Evolutionary conservation across 2,113 vertebrate species (phyloP).

Genomic region (Hoplias malabaricus): DNA sequence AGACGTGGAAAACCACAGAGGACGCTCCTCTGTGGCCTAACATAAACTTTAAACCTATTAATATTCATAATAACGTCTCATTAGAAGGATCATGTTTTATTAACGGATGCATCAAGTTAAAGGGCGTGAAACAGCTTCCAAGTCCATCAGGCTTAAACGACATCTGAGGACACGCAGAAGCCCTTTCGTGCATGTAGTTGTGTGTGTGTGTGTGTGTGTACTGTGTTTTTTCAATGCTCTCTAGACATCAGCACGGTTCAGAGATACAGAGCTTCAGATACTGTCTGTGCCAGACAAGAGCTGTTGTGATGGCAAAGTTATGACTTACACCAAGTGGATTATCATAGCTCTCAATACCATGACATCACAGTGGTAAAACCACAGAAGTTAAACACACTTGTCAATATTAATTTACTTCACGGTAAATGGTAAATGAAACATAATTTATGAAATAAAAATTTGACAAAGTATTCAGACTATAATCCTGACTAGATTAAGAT

Average conservation of each 20-base stretch:
- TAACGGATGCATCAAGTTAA: constrained; percentile 53
- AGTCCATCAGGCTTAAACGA: constrained; percentile 29
- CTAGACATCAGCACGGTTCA: not conserved
- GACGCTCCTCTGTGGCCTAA: constrained; percentile 24
- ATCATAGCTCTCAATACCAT: too few relatives aligned
- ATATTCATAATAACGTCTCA: constrained; percentile 49
- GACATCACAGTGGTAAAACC: too few relatives aligned
- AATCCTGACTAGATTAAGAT: too few relatives aligned
- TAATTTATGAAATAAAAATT: too few relatives aligned
- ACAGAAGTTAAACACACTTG: too few relatives aligned
- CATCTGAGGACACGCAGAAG: not conserved
- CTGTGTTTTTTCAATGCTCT: not conserved
- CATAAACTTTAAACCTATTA: constrained; percentile 43
- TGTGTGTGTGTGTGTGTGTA: not conserved
- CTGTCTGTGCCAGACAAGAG: too few relatives aligned
- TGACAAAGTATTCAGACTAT: too few relatives aligned
- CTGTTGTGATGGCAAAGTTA: too few relatives aligned
- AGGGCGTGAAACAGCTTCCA: constrained; percentile 45
- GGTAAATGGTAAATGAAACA: too few relatives aligned
- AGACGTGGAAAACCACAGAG: constrained; percentile 1
- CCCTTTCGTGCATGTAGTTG: not conserved
- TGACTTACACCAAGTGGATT: too few relatives aligned
- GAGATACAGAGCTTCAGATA: too few relatives aligned
- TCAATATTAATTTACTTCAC: too few relatives aligned
- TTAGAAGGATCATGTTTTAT: constrained; percentile 56